These are phyloP conservation scores for Drosophila mayri DNA, from an alignment of 1,140 invertebrate species.

Conservation along the genomic window DNA sequence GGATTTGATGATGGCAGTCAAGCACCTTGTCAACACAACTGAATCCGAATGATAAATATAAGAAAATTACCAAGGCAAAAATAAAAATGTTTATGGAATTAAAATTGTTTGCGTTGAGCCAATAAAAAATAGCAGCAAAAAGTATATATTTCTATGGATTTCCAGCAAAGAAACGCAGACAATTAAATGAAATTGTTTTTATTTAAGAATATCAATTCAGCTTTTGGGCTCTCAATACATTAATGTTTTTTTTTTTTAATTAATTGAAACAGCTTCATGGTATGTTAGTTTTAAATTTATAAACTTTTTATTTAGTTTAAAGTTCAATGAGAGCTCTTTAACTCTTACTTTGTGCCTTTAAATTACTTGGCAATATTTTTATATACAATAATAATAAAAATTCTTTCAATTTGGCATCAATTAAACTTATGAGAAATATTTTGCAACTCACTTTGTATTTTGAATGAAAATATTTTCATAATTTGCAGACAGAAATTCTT, in stretches of 20 bases:
- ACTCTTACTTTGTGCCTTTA: neutral
- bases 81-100: constrained; percentile 49
- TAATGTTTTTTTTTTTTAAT: constrained; percentile 6
- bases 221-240: constrained; percentile 12
- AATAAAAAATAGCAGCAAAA: constrained; percentile 12
- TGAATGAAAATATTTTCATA: constrained; percentile 7
- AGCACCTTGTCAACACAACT: constrained; percentile 65
- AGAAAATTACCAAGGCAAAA: constrained; percentile 3
- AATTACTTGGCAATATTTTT: neutral
- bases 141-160: neutral
- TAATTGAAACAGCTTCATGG: neutral
- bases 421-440: constrained; percentile 1
- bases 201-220: constrained; percentile 15
- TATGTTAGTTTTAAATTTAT: neutral
- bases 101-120: constrained; percentile 29
- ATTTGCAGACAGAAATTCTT: neutral
- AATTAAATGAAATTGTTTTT: constrained; percentile 32
- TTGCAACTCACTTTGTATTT: neutral
- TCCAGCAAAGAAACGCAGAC: constrained; percentile 39
- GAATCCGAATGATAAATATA: constrained; percentile 34
- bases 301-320: neutral
- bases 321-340: neutral
- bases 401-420: neutral
- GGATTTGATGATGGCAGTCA: constrained; percentile 58
- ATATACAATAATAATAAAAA: neutral